phyloP scores from a whole-genome alignment of 2,888 invertebrate genomes.

The Gortyna flavago region DNA sequence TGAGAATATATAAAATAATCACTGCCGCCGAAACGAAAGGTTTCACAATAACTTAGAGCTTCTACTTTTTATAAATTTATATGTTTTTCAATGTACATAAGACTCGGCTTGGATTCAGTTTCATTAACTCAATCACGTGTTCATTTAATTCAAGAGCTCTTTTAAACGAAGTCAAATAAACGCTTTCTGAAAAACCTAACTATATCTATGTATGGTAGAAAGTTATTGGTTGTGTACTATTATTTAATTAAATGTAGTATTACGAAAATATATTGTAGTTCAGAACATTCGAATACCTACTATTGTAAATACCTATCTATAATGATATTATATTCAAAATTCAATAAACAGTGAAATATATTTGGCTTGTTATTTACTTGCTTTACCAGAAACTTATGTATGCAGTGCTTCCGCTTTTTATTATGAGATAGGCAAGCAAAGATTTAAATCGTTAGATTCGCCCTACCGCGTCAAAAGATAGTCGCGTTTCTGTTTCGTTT shows the following conservation, averaged over 20 bases:
- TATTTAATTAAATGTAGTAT: slow-evolving; percentile 79
- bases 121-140: slow-evolving; percentile 40
- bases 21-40: slow-evolving; percentile 77
- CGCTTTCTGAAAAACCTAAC: slow-evolving; percentile 48
- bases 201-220: slow-evolving; percentile 57
- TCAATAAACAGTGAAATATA: slow-evolving; percentile 83
- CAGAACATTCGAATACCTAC: slow-evolving; percentile 77
- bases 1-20: slow-evolving; percentile 62
- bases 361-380: slow-evolving; percentile 66
- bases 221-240: slow-evolving; percentile 82
- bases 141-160: slow-evolving; percentile 53
- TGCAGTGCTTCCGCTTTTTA: slow-evolving; percentile 15
- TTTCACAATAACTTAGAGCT: slow-evolving; percentile 63
- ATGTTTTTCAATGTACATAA: slow-evolving; percentile 58
- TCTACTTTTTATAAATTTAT: slow-evolving; percentile 67
- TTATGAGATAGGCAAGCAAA: not conserved
- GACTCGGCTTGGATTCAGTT: slow-evolving; percentile 30
- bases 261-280: slow-evolving; percentile 79
- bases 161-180: slow-evolving; percentile 55
- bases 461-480: not conserved
- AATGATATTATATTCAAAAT: slow-evolving; percentile 84
- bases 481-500: not conserved
- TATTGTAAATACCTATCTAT: slow-evolving; percentile 86
- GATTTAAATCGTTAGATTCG: not conserved
- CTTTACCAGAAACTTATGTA: slow-evolving; percentile 43